Conservation (phyloP, 2,888 invertebrate species). For the Cetonia aurata region DNA sequence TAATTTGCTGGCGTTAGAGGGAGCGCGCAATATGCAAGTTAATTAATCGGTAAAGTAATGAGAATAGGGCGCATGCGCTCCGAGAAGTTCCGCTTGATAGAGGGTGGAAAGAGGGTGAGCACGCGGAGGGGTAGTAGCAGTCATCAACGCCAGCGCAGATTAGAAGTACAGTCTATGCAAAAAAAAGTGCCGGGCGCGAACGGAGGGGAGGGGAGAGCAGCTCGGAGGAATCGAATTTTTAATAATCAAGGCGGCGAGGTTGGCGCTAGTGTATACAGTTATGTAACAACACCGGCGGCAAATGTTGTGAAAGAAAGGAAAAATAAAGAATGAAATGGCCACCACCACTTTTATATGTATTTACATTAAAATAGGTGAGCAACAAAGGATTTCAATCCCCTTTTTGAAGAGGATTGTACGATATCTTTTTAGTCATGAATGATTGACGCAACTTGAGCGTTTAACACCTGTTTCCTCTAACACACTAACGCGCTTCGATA, state of each 20-base stretch:
- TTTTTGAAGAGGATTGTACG: slow-evolving; percentile 3
- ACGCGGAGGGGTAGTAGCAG: slow-evolving; percentile 67
- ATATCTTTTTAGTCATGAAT: slow-evolving; percentile 47
- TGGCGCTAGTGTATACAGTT: slow-evolving; percentile 42
- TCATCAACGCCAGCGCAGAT: slow-evolving; percentile 75
- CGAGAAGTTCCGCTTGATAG: slow-evolving; percentile 53
- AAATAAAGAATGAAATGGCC: too few relatives aligned
- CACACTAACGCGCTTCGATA: slow-evolving; percentile 7
- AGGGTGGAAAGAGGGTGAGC: slow-evolving; percentile 51
- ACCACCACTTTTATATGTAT: not conserved
- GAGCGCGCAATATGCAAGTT: slow-evolving; percentile 68
- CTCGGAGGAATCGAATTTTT: slow-evolving; percentile 40
- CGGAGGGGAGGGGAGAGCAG: slow-evolving; percentile 10
- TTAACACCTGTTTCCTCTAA: slow-evolving; percentile 50
- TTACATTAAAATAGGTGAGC: not conserved
- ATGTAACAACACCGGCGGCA: slow-evolving; percentile 33
- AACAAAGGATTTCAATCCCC: slow-evolving; percentile 9
- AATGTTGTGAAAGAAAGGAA: slow-evolving; percentile 37
- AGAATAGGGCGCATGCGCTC: slow-evolving; percentile 66
- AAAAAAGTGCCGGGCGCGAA: slow-evolving; percentile 53
- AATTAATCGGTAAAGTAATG: slow-evolving; percentile 69
- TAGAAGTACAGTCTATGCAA: slow-evolving; percentile 70
- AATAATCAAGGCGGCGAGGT: slow-evolving; percentile 33
- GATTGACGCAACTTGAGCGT: slow-evolving; percentile 55
- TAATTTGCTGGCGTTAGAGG: slow-evolving; percentile 65